Percentiles rank a stretch among this genome's conserved stretches.
Evolutionary conservation across 2,113 vertebrate genomes (phyloP).

Genomic region (Scalopus aquaticus): DNA sequence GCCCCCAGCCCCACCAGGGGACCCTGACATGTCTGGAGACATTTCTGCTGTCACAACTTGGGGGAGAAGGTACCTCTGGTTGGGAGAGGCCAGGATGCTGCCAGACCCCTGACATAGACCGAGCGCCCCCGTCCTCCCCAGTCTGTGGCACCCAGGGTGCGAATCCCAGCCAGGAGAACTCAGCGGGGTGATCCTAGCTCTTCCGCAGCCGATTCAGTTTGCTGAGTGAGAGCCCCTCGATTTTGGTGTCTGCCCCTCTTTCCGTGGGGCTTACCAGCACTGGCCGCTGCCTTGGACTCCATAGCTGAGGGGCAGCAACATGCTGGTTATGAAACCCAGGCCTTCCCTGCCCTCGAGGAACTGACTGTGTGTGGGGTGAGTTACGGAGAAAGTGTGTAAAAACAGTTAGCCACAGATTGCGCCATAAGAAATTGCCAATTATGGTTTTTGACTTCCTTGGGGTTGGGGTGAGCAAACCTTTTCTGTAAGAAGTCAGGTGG

Average conservation of each 20-base stretch:
- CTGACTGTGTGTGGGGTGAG: not conserved
- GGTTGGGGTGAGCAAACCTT: not conserved
- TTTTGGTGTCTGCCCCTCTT: not conserved
- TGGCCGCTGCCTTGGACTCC: too few relatives aligned
- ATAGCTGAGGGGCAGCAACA: not conserved
- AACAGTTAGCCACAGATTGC: not conserved
- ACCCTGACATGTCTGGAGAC: not conserved
- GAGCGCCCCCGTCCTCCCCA: not conserved
- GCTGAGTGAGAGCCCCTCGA: not conserved
- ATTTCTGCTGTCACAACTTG: not conserved
- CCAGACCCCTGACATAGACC: fast-evolving
- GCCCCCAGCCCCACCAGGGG: not conserved
- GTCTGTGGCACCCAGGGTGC: not conserved
- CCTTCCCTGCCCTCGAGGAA: fast-evolving
- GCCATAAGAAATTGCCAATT: not conserved
- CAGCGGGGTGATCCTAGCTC: too few relatives aligned
- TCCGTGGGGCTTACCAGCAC: not conserved
- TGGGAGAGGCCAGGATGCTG: not conserved
- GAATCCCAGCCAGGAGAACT: not conserved
- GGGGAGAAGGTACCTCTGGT: not conserved
- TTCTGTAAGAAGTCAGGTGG: not conserved
- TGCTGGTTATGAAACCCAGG: not conserved
- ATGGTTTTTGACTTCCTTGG: not conserved
- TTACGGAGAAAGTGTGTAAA: not conserved
- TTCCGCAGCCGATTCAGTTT: too few relatives aligned